These are phyloP conservation scores for Leuciscus waleckii DNA, from an alignment of 2,797 vertebrate genomes.

Conservation along the genomic window DNA sequence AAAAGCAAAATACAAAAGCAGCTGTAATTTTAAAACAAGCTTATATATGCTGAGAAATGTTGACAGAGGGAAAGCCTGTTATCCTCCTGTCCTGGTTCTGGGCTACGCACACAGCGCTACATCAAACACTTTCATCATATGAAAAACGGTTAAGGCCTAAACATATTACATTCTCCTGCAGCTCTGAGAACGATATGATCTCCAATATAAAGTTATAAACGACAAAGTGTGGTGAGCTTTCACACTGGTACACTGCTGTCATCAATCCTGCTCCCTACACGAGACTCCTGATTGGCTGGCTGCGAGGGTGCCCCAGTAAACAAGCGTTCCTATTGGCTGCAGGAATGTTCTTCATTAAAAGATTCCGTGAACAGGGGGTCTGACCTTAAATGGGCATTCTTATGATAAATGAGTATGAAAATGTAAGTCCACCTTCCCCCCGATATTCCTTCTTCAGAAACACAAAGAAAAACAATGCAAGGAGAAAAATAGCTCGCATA, in stretches of 20 bases:
- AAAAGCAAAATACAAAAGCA: background rate
- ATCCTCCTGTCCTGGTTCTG: background rate
- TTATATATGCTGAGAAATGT: slow-evolving; percentile 10
- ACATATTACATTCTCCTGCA: slow-evolving; percentile 73
- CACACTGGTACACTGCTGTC: slow-evolving; percentile 72
- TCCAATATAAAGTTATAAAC: slow-evolving; percentile 68
- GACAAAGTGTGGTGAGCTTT: slow-evolving; percentile 74
- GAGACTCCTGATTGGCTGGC: slow-evolving; percentile 68
- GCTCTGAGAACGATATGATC: slow-evolving; percentile 65
- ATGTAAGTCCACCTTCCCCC: background rate
- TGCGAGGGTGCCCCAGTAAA: slow-evolving; percentile 53
- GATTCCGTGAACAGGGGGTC: slow-evolving; percentile 67
- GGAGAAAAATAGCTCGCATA: background rate
- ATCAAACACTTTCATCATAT: slow-evolving; percentile 44
- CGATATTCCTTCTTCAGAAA: background rate
- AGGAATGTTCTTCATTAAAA: slow-evolving; percentile 76
- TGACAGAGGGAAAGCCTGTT: slow-evolving; percentile 12
- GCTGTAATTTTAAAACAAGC: slow-evolving; percentile 12
- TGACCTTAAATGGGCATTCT: slow-evolving; percentile 73
- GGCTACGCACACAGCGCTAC: slow-evolving; percentile 1
- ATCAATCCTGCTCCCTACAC: slow-evolving; percentile 74
- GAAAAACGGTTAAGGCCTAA: slow-evolving; percentile 68
- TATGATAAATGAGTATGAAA: slow-evolving; percentile 80
- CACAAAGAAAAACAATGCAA: slow-evolving; percentile 19
- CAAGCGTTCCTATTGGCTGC: slow-evolving; percentile 72